Evolutionary conservation across 1,140 invertebrate species (phyloP).

Genomic region (Limonius californicus): DNA sequence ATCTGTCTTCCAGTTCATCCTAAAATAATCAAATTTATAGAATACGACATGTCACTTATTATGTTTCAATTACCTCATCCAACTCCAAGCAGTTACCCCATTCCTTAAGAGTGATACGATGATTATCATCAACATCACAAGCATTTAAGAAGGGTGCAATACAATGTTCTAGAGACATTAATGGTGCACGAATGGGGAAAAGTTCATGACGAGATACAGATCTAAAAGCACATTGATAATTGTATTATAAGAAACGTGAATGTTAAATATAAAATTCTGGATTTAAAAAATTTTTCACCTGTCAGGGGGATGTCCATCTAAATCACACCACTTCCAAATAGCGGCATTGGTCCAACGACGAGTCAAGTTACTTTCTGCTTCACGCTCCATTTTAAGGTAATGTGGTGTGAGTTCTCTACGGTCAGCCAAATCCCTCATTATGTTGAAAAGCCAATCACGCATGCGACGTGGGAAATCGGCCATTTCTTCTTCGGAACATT

Average conservation of each 20-base stretch:
- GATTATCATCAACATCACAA: conserved; percentile 83
- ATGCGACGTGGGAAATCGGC: conserved; percentile 88
- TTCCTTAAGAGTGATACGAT: conserved; percentile 82
- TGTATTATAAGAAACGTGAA: too few relatives aligned
- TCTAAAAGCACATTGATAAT: too few relatives aligned
- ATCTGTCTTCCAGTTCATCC: conserved; percentile 58
- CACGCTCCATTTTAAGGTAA: conserved; percentile 80
- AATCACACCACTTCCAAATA: conserved; percentile 96
- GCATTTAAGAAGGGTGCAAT: conserved; percentile 91
- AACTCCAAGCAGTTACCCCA: conserved; percentile 90
- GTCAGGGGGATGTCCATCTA: conserved; percentile 85
- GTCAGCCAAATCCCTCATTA: conserved; percentile 91
- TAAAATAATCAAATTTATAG: too few relatives aligned
- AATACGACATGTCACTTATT: too few relatives aligned
- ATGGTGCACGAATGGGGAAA: conserved; percentile 88
- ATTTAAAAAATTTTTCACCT: conserved; percentile 48
- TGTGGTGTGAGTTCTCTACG: conserved; percentile 79
- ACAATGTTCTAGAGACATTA: conserved; percentile 90
- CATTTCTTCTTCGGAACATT: conserved; percentile 80
- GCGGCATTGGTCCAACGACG: conserved; percentile 86
- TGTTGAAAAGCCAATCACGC: conserved; percentile 95
- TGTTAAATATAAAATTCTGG: background rate
- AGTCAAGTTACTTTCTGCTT: conserved; percentile 81
- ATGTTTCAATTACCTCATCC: conserved; percentile 61
- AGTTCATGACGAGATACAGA: conserved; percentile 88